Conservation (phyloP, 1,140 invertebrate species). For the Aricia agestis region DNA sequence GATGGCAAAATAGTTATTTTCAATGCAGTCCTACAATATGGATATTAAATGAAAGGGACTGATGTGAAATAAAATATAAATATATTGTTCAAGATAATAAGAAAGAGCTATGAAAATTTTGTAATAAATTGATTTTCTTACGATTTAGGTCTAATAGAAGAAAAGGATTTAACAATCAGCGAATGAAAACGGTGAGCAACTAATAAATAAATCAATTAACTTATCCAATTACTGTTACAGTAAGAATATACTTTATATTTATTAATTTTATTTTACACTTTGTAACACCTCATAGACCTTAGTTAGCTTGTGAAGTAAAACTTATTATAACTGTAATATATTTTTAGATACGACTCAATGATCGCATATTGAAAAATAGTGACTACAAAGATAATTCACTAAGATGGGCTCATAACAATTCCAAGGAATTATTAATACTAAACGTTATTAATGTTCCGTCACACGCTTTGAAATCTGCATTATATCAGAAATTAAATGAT, state of each 20-base stretch:
- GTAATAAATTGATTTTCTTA: not conserved
- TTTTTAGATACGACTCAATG: not conserved
- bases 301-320: too few relatives aligned
- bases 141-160: not conserved
- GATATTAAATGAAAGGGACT: too few relatives aligned
- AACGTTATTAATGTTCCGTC: not conserved
- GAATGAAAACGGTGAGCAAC: not conserved
- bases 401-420: not conserved
- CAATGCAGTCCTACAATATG: too few relatives aligned
- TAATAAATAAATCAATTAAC: not conserved
- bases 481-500: slow-evolving; percentile 17
- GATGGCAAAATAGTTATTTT: too few relatives aligned
- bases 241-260: too few relatives aligned
- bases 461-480: not conserved
- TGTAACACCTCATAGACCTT: too few relatives aligned
- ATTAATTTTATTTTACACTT: too few relatives aligned
- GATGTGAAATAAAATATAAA: too few relatives aligned
- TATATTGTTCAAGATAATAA: not conserved
- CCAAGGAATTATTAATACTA: not conserved
- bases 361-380: not conserved
- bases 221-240: too few relatives aligned
- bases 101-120: not conserved
- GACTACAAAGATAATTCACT: not conserved
- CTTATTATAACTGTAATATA: not conserved
- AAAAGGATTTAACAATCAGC: not conserved